Evolutionary conservation across 2,113 vertebrate species (phyloP).

Genomic region (Eolophus roseicapilla): DNA sequence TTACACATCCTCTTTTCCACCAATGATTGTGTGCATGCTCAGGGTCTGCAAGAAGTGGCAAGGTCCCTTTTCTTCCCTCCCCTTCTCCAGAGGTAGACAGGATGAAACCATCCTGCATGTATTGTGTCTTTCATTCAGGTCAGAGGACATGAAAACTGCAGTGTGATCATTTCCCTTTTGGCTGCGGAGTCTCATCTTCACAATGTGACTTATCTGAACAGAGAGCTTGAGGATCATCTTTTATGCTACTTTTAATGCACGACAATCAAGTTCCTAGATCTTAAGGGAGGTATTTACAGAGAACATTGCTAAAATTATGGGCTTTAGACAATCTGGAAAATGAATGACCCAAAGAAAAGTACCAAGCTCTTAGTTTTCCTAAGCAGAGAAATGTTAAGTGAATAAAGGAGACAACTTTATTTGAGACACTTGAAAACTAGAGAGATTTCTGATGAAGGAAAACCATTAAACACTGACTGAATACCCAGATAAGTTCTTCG

Average conservation of each 20-base stretch:
- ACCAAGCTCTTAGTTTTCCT: background rate
- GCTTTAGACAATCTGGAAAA: background rate
- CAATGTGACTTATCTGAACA: slow-evolving; percentile 8
- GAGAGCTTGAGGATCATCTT: slow-evolving; percentile 11
- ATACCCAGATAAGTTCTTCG: background rate
- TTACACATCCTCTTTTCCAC: background rate
- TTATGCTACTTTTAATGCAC: background rate
- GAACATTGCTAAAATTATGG: background rate
- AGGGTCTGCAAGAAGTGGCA: slow-evolving; percentile 9
- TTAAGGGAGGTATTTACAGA: slow-evolving; percentile 14
- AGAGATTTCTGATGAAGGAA: background rate
- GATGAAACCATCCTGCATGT: background rate
- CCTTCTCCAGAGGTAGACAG: background rate
- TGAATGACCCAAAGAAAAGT: background rate
- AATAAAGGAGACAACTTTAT: background rate
- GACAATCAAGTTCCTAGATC: background rate
- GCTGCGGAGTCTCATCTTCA: background rate
- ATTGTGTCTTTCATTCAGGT: background rate
- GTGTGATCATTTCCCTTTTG: background rate
- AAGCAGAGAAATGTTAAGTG: background rate
- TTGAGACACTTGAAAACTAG: background rate
- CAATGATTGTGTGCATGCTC: background rate
- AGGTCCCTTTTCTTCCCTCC: background rate
- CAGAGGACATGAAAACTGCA: slow-evolving; percentile 11
- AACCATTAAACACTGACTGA: background rate